Base-by-base conservation (phyloP, 2,113 vertebrate genomes). In the Bambusicola thoracicus region DNA sequence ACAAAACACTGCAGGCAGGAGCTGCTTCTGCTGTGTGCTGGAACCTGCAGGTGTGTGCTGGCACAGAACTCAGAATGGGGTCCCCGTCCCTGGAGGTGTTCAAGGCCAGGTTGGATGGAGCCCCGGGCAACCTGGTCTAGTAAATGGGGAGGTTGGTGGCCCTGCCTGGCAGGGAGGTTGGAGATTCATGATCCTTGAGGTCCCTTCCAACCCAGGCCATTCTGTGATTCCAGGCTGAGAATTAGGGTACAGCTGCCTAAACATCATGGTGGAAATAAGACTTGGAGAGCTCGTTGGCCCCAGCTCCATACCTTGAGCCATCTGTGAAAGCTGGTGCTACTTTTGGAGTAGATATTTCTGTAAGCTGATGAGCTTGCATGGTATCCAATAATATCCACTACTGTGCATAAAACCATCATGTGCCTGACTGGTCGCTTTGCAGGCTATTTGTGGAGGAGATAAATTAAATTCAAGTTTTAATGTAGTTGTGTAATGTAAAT, bases 21-120 rank as follows among this genome's bases (percentile, higher is more conserved):
- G 9, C 49, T 0, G 0, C 34, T 53, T 75, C 25, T 55, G 69
- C 29, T 27, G 18, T 67, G 49, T 78, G 77, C 36, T 67, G 36
- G 32, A 55, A 3, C 32, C 43, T 46, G 49, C 7, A 49, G 41
- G 13, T 34, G 14, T 32, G 15, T 0, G 0, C 41, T 79, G n/a
- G 7, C 7, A 0, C 4, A 14, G 34, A 38, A 38, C 41, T 49
- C 62, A 34, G 38, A 49, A 16, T 29, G 77, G 21, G 30, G 13
- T 58, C n/a, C n/a, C n/a, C n/a, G n/a, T n/a, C n/a, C n/a, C n/a
- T n/a, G n/a, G n/a, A n/a, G n/a, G n/a, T n/a, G n/a, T n/a, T n/a
- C n/a, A n/a, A n/a, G n/a, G n/a, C n/a, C n/a, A n/a, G n/a, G n/a
- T n/a, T n/a, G n/a, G n/a, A n/a, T n/a, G n/a, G n/a, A n/a, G n/a